A percentile compares a stretch with the other conserved stretches of the same genome.
Conservation (phyloP, 2,888 invertebrate genomes). For the Heliconius ismenius region DNA sequence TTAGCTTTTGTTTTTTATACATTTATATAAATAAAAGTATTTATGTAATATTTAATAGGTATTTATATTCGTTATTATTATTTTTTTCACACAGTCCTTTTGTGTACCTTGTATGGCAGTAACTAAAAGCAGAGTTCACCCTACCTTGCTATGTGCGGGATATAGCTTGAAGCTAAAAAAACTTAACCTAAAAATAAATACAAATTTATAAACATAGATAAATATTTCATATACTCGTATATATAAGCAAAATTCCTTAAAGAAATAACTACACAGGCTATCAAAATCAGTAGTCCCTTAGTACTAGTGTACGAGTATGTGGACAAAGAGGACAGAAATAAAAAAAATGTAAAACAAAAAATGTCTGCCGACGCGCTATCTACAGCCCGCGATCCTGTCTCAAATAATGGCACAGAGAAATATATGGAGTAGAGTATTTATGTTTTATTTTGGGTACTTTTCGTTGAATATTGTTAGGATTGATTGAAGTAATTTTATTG, state of each 20-base stretch:
- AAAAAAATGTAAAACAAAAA: slow-evolving; percentile 67
- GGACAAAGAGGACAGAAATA: slow-evolving; percentile 63
- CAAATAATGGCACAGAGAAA: slow-evolving; percentile 59
- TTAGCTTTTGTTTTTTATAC: slow-evolving; percentile 59
- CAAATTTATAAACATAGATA: neutral
- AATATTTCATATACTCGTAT: neutral
- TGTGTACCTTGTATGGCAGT: too few relatives aligned
- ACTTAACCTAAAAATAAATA: neutral
- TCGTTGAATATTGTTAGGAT: too few relatives aligned
- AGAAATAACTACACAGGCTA: slow-evolving; percentile 38
- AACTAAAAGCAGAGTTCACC: too few relatives aligned
- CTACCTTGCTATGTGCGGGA: too few relatives aligned
- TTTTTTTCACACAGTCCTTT: too few relatives aligned
- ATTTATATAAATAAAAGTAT: neutral
- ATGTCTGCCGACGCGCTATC: slow-evolving; percentile 75
- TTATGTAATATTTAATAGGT: slow-evolving; percentile 28
- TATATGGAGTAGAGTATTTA: slow-evolving; percentile 50
- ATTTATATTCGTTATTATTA: too few relatives aligned
- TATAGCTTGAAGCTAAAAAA: too few relatives aligned
- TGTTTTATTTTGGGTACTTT: too few relatives aligned
- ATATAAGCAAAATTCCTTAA: neutral
- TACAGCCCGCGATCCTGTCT: slow-evolving; percentile 74
- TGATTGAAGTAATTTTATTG: too few relatives aligned
- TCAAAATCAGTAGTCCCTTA: slow-evolving; percentile 54
- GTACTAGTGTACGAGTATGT: slow-evolving; percentile 62